These are phyloP conservation scores for Ibidorhyncha struthersii DNA, from an alignment of 2,113 vertebrate genomes.

Conservation along the genomic window DNA sequence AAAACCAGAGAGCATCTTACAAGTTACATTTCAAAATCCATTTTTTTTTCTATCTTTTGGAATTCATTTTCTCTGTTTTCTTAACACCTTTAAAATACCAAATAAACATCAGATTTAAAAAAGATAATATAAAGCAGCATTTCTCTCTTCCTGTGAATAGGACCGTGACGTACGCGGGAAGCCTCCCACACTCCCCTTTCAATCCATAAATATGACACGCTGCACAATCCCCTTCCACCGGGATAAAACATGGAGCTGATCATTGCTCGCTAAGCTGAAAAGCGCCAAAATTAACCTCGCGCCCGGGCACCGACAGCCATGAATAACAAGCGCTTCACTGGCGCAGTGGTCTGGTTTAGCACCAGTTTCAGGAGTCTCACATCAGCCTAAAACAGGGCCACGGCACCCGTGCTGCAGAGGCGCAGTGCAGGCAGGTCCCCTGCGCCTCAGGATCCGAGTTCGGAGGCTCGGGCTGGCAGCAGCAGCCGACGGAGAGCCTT, in stretches of 20 bases:
- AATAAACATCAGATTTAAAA: constrained; percentile 28
- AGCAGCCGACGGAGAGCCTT: neutral
- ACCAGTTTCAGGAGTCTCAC: neutral
- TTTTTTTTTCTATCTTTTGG: neutral
- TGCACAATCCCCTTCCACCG: neutral
- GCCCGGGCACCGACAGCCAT: constrained; percentile 28
- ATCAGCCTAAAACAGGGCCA: neutral
- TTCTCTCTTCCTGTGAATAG: neutral
- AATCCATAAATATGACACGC: neutral
- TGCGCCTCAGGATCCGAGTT: accelerated
- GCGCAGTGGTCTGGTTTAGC: neutral
- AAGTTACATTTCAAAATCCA: neutral
- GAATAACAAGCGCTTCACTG: neutral
- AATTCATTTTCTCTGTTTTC: constrained; percentile 7
- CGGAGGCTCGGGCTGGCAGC: accelerated
- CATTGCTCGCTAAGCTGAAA: constrained; percentile 59
- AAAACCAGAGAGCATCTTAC: neutral
- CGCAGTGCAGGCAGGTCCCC: neutral
- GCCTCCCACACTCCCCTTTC: neutral
- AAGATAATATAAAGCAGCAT: neutral
- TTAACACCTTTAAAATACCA: constrained; percentile 5
- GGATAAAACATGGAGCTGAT: neutral
- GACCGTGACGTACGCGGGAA: neutral
- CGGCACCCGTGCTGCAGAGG: accelerated
- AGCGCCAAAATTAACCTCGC: constrained; percentile 51